phyloP scores from a whole-genome alignment of 2,888 invertebrate species.

The Drosophila limbata region DNA sequence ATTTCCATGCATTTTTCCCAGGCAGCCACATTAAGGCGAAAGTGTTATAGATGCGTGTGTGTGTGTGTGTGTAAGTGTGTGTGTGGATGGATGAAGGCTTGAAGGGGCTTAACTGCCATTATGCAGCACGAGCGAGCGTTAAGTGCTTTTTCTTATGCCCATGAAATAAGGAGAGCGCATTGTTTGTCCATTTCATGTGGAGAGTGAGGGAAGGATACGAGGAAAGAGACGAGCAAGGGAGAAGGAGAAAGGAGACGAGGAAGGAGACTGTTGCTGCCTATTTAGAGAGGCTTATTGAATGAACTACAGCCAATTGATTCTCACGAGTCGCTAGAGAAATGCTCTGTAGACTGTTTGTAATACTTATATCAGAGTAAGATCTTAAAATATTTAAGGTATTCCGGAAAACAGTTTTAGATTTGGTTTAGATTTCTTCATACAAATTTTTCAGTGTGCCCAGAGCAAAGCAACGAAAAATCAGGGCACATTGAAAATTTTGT shows the following conservation, averaged over 20 bases:
- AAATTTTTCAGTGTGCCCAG: too few species aligned
- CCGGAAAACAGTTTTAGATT: too few species aligned
- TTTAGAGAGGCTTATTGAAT: slow-evolving; percentile 19
- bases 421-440: too few species aligned
- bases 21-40: slow-evolving; percentile 57
- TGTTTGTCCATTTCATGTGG: slow-evolving; percentile 52
- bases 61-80: slow-evolving; percentile 9
- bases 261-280: slow-evolving; percentile 6
- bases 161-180: slow-evolving; percentile 49
- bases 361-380: background rate
- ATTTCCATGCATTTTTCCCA: slow-evolving; percentile 72
- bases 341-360: background rate
- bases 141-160: slow-evolving; percentile 69
- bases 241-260: too few species aligned
- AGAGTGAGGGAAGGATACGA: background rate
- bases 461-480: too few species aligned
- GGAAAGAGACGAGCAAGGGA: background rate
- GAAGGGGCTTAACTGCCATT: slow-evolving; percentile 45
- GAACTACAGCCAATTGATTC: slow-evolving; percentile 25
- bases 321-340: background rate
- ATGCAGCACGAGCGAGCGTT: slow-evolving; percentile 46
- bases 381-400: background rate
- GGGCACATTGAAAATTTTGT: too few species aligned
- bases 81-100: background rate
- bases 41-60: slow-evolving; percentile 35